Base-by-base conservation (phyloP, 2,113 vertebrate species). In the Centropus unirufus region DNA sequence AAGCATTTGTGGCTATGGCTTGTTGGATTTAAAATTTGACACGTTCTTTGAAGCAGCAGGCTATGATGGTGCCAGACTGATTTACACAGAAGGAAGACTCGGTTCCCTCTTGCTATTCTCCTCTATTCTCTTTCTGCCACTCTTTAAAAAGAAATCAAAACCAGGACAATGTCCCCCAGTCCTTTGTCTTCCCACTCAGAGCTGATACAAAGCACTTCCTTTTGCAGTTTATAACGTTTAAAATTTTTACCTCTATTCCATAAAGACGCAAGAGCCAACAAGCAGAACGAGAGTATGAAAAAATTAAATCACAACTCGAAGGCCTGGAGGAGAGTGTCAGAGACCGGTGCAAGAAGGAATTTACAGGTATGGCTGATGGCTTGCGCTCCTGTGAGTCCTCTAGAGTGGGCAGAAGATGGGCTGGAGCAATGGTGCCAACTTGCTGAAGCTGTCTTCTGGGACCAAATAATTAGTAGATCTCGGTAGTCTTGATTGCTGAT, bases 311-410 rank as follows among this genome's bases (percentile, higher is more conserved):
- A 64, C 99, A 99, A 82, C 98, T 99, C 81, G 99, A 99, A 92
- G 99, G 98, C 76, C 95, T 99, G 96, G 99, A 99, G 95, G 99
- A 99, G 87, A 99, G 99, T 4, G 99, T 99, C 34, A 97, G 99
- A 16, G 99, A 99, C 90, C 98, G 99, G 61, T 99, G 99, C 98
- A 99, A 99, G 97, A 99, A 99, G 86, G 99, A 99, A 95, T 99
- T 99, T 98, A 99, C 99, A 92, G 99, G 99, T 99, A 87, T 89
- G 86, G 73, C 23, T 70, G 55, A 80, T 80, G 40, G 44, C 40
- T 67, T 79, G 49, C 19, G 34, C 36, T 84, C 34, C 73, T 80
- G 6, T 76, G 27, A 32, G n/a, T 80, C 29, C 44, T 86, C 78
- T 61, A 47, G 44, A 92, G 81, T 75, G 92, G 19, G 73, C 21